A percentile compares a stretch with the other conserved stretches of the same genome.
These are phyloP conservation scores for Thunnus thynnus DNA, from an alignment of 2,113 vertebrate species.

Conservation along the genomic window DNA sequence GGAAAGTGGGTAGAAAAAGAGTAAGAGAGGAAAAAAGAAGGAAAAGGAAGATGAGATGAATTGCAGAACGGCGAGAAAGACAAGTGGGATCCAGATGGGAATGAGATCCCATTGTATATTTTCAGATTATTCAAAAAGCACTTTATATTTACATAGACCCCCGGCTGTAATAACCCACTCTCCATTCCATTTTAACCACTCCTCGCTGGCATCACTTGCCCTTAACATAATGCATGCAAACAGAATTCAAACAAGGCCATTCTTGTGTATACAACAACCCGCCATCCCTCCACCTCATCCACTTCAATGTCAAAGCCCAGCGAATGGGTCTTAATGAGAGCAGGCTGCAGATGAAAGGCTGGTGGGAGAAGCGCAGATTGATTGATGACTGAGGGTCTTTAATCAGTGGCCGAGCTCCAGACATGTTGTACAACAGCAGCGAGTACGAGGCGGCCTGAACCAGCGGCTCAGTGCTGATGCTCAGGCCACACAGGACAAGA, in stretches of 20 bases:
- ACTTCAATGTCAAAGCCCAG: conserved; percentile 74
- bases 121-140: conserved; percentile 28
- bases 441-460: conserved; percentile 40
- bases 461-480: conserved; percentile 49
- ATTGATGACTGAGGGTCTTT: conserved; percentile 81
- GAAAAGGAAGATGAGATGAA: neutral
- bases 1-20: neutral
- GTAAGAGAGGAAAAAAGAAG: neutral
- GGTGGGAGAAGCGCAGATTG: conserved; percentile 66
- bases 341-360: conserved; percentile 79
- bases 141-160: conserved; percentile 40
- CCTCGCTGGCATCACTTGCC: conserved; percentile 50
- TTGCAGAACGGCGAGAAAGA: conserved; percentile 2
- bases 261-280: conserved; percentile 63
- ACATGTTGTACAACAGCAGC: conserved; percentile 66
- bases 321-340: conserved; percentile 78
- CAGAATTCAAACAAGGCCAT: conserved; percentile 65
- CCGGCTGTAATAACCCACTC: conserved; percentile 40
- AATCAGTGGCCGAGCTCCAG: conserved; percentile 77
- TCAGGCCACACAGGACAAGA: conserved; percentile 44
- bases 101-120: conserved; percentile 12
- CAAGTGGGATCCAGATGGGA: conserved; percentile 1
- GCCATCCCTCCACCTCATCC: conserved; percentile 61
- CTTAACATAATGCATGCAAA: conserved; percentile 70
- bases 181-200: conserved; percentile 42